Percentiles rank a stretch among this genome's conserved stretches.
Evolutionary conservation across 2,797 vertebrate species (phyloP).

Genomic region (Anolis apletophallus): DNA sequence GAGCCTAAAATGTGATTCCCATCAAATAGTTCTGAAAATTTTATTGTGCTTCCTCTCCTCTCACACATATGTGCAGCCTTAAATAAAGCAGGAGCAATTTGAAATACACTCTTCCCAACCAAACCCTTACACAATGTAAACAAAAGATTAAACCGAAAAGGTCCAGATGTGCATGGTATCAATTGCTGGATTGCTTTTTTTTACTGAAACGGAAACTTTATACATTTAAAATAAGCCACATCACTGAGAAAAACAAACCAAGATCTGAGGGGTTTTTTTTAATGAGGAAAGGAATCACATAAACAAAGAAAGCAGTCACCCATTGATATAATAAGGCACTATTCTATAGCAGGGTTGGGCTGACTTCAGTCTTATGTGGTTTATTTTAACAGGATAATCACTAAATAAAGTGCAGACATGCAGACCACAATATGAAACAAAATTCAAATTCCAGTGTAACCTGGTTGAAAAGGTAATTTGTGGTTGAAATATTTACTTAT

Average conservation of each 20-base stretch:
- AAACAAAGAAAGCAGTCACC: constrained; percentile 30
- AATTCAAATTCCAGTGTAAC: constrained; percentile 49
- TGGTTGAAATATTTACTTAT: background rate
- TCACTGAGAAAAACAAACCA: constrained; percentile 66
- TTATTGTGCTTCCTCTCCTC: constrained; percentile 45
- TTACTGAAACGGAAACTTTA: constrained; percentile 60
- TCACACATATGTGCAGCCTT: constrained; percentile 42
- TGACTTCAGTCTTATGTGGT: background rate
- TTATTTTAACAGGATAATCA: constrained; percentile 49
- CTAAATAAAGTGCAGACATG: constrained; percentile 35
- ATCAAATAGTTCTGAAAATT: constrained; percentile 38
- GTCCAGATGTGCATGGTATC: constrained; percentile 71
- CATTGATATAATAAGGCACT: background rate
- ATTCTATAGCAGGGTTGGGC: background rate
- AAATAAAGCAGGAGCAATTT: constrained; percentile 64
- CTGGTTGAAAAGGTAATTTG: background rate
- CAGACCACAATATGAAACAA: constrained; percentile 48
- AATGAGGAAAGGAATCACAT: constrained; percentile 56
- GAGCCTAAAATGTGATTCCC: constrained; percentile 10
- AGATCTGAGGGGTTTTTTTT: constrained; percentile 61
- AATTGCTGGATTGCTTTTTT: constrained; percentile 64
- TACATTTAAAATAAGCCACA: constrained; percentile 71
- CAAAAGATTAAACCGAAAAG: constrained; percentile 75
- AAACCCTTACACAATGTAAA: constrained; percentile 69
- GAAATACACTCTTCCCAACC: constrained; percentile 66